Evolutionary conservation across 1,140 invertebrate genomes (phyloP), one percentile per base, ranked within the genome.

Genomic region (Pachypsylla venusta): DNA sequence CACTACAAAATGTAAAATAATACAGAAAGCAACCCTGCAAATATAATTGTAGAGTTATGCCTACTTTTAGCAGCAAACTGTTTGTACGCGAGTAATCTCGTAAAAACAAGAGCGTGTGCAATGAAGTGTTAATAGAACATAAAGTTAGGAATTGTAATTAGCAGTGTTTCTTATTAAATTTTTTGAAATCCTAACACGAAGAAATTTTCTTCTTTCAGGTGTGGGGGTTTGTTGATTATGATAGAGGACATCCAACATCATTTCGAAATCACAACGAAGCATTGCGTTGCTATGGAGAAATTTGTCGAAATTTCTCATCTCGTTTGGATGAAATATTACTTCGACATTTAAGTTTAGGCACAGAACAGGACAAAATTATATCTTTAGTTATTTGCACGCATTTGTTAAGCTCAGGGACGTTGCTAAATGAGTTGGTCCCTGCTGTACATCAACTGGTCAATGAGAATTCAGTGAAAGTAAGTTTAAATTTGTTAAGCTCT

Each of bases 241-340:
- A 48, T 22, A 22, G n/a, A n/a, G 42, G 42, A 7, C 42, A 48
- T 48, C 42, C 42, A n/a, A 48, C 42, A 4, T 48, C 22, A n/a
- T 48, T 48, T 19, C 42, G 42, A 3, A 48, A 48, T 19, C 42
- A 48, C n/a, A 48, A 48, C 42, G 42, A 48, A 48, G 42, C 42
- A 19, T 22, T 48, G 16, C 42, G 42, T n/a, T 48, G 42, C 42
- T 48, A 48, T 22, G 42, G 42, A 3, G 42, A 10, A 5, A 48
- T 48, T 3, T n/a, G n/a, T 3, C 16, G 4, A 7, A n/a, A 48
- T 22, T 48, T 48, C 42, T 48, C 42, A 7, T 7, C 42, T 4
- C 42, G 42, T 7, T n/a, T 48, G 42, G 42, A 48, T 22, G 42
- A 48, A 19, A 48, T 48, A 19, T 22, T 48, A 19, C 42, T 48